Evolutionary conservation across 1,140 invertebrate genomes (phyloP).

Genomic region (Rhizoglyphus robini): DNA sequence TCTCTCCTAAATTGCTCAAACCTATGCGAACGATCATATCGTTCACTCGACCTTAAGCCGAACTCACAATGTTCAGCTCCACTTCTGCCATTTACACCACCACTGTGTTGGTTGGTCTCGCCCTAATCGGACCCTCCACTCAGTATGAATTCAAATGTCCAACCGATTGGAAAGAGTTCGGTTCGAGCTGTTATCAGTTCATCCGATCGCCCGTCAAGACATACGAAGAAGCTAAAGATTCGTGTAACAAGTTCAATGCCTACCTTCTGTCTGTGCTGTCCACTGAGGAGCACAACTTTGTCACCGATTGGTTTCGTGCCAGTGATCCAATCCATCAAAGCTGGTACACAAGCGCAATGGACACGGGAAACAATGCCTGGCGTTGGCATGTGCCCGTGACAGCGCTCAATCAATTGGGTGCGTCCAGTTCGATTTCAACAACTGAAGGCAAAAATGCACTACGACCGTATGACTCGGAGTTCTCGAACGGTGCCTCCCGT

Average conservation of each 20-base stretch:
- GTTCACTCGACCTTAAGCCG: too few species aligned
- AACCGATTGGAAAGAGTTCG: constrained; percentile 59
- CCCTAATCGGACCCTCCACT: too few species aligned
- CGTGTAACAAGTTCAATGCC: constrained; percentile 63
- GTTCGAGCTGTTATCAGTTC: constrained; percentile 68
- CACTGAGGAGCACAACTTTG: constrained; percentile 70
- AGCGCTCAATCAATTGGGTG: constrained; percentile 58
- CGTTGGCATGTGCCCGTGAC: constrained; percentile 64
- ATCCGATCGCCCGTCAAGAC: constrained; percentile 64
- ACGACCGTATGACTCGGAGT: background rate
- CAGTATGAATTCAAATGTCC: constrained; percentile 46
- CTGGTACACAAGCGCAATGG: constrained; percentile 69
- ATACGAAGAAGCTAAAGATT: constrained; percentile 58
- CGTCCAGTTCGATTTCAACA: constrained; percentile 54
- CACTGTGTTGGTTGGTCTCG: too few species aligned
- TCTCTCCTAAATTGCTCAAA: too few species aligned
- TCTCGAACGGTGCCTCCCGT: background rate
- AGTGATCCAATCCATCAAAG: constrained; percentile 66
- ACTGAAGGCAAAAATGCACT: background rate
- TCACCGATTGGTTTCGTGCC: constrained; percentile 57
- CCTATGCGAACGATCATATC: too few species aligned
- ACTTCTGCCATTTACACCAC: too few species aligned
- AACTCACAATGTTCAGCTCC: too few species aligned
- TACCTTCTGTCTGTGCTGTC: constrained; percentile 63
- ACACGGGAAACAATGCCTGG: constrained; percentile 59